Base-by-base conservation (phyloP, 2,797 vertebrate genomes). In the Naso thynnoides region DNA sequence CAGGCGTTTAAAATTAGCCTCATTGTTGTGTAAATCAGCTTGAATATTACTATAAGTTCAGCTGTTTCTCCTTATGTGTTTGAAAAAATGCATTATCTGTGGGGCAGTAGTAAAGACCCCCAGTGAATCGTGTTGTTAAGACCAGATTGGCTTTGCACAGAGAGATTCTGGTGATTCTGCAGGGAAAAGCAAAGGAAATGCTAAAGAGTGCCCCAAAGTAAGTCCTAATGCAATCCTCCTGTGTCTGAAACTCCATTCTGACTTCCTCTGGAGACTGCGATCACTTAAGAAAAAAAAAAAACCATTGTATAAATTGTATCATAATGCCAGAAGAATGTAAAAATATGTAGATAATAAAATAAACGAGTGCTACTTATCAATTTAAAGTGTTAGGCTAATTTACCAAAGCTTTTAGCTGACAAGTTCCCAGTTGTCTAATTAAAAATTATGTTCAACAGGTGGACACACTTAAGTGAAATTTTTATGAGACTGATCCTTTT, bases 1-100 rank as follows among this genome's bases (percentile, higher is more conserved):
- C 31, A 5, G 24, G 13, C 52, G 5, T 67, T 65, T 55, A 42
- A 36, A 66, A 78, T 68, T 3, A 48, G 29, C 44, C 8, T 15
- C 5, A 60, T 62, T 64, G 72, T 78, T 79, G 61, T 68, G 62
- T 58, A 76, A 83, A 70, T 66, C 26, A 80, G 73, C 61, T 74
- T 42, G 64, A 62, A n/a, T 65, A 76, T 70, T 64, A 53, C 31
- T n/a, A 44, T 64, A 71, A 33, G 29, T 62, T 61, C 62, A 68
- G 38, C 62, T 79, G 57, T 58, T 33, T 38, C 45, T 56, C 13
- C 3, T 57, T 8, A 29, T 49, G 29, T 31, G 31, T 29, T 65
- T n/a, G 21, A 47, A 57, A 47, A 57, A 29, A 55, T 47, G 5
- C 18, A 23, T 3, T 45, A 54, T 50, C 10, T 2, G 15, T 41